Conservation (phyloP, 2,113 vertebrate species). For the Calonectris borealis region DNA sequence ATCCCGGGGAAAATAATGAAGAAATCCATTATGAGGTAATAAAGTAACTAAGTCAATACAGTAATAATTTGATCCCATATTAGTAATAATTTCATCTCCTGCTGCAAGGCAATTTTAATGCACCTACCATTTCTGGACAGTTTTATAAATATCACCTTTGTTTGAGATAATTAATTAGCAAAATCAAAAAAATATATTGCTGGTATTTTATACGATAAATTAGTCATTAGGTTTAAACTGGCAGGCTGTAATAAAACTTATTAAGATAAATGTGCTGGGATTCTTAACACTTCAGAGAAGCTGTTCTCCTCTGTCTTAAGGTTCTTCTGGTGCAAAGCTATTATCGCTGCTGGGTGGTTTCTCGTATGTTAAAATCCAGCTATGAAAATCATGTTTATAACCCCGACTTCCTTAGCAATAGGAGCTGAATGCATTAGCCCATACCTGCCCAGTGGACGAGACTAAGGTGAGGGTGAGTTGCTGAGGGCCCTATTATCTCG, state of each 20-base stretch:
- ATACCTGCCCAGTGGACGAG: neutral
- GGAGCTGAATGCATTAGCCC: neutral
- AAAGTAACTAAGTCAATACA: slow-evolving; percentile 82
- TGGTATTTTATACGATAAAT: slow-evolving; percentile 80
- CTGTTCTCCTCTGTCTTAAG: slow-evolving; percentile 56
- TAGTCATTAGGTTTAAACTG: slow-evolving; percentile 81
- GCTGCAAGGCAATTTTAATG: slow-evolving; percentile 74
- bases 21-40: slow-evolving; percentile 80
- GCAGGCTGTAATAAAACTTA: slow-evolving; percentile 80
- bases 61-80: slow-evolving; percentile 79
- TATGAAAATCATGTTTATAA: slow-evolving; percentile 54
- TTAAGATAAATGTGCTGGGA: slow-evolving; percentile 75
- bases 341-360: slow-evolving; percentile 10
- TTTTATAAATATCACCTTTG: slow-evolving; percentile 83
- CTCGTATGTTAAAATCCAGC: slow-evolving; percentile 32
- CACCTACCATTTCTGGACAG: slow-evolving; percentile 71
- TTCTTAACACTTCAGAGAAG: slow-evolving; percentile 69
- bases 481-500: neutral
- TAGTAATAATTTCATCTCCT: slow-evolving; percentile 80
- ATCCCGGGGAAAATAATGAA: slow-evolving; percentile 78
- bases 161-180: slow-evolving; percentile 82
- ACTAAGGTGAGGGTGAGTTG: neutral
- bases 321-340: slow-evolving; percentile 38
- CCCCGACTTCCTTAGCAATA: neutral
- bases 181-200: slow-evolving; percentile 79